Evolutionary conservation across 1,140 invertebrate species (phyloP), one percentile per base, ranked within the genome.

Genomic region (Papilio polyxenes): DNA sequence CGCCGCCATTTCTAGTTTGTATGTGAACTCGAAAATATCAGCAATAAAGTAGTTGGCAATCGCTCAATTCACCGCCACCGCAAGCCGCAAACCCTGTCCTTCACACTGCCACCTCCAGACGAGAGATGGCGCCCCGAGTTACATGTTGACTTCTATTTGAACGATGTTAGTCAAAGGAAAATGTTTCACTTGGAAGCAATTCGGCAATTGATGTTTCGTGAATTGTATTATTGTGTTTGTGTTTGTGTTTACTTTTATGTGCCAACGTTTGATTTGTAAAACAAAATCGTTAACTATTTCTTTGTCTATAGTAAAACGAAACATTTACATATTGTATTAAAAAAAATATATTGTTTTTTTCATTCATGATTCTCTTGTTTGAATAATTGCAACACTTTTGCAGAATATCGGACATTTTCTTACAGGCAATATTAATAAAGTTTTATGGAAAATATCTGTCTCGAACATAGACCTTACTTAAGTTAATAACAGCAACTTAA

Each of bases 81-180:
- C 65, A 37, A 31, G 65, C 65, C 62, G 65, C 62, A 10, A 23
- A 20, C 23, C 20, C 20, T 65, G 65, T 37, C 65, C 65, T 31
- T 72, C 23, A 20, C 59, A 40, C 31, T 40, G 40, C 40, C 17
- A 75, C 74, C 74, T 75, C 74, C 74, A n/a, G 74, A 75, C 74
- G 74, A 11, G 74, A 23, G 74, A 13, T 20, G 20, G 37, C 40
- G 74, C 40, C 44, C 9, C 40, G 44, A 44, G 40, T 49, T 17
- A n/a, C 44, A 23, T 48, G 74, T 75, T 75, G 74, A 75, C 48
- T 75, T 75, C 44, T 75, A 75, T 75, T 75, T 75, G 40, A 75
- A 49, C 74, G 74, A 44, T 49, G 74, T 75, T n/a, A 48, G 44
- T 75, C 74, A 75, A 75, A 75, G 65, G 65, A 72, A 72, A 37